Evolutionary conservation across 2,113 vertebrate species (phyloP).

Genomic region (Tychaedon coryphoeus): DNA sequence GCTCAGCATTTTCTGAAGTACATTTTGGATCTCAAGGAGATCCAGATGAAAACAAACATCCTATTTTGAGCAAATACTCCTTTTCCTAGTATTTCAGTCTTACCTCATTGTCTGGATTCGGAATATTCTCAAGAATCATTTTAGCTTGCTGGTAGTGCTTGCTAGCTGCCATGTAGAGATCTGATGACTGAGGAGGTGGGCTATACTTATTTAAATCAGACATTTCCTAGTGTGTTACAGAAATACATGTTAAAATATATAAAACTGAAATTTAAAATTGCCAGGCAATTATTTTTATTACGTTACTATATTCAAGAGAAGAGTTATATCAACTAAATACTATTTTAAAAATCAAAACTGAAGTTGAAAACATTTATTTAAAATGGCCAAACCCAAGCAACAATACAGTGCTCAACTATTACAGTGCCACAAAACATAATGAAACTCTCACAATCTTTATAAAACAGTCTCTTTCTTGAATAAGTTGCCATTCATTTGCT

Average conservation of each 20-base stretch:
- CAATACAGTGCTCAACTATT: neutral
- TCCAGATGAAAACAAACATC: neutral
- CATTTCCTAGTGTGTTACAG: constrained; percentile 86
- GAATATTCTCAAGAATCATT: constrained; percentile 95
- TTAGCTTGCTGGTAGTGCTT: constrained; percentile 99
- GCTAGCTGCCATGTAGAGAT: constrained; percentile 96
- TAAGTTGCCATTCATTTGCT: neutral
- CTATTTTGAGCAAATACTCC: neutral
- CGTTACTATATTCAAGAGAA: neutral
- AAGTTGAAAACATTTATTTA: neutral
- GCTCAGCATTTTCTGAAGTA: neutral
- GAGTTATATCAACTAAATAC: neutral
- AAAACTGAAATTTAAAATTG: neutral
- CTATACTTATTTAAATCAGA: constrained; percentile 98
- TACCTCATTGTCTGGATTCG: constrained; percentile 92
- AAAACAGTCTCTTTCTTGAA: neutral
- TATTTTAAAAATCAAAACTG: neutral
- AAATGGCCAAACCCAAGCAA: neutral
- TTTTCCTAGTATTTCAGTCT: constrained; percentile 11
- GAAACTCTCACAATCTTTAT: neutral
- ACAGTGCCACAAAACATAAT: neutral
- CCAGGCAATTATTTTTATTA: neutral
- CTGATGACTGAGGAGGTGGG: constrained; percentile 92
- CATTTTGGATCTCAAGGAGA: neutral
- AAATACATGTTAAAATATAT: neutral